Base-by-base conservation (phyloP, 1,140 invertebrate species). In the Lamellibrachia luymesi region DNA sequence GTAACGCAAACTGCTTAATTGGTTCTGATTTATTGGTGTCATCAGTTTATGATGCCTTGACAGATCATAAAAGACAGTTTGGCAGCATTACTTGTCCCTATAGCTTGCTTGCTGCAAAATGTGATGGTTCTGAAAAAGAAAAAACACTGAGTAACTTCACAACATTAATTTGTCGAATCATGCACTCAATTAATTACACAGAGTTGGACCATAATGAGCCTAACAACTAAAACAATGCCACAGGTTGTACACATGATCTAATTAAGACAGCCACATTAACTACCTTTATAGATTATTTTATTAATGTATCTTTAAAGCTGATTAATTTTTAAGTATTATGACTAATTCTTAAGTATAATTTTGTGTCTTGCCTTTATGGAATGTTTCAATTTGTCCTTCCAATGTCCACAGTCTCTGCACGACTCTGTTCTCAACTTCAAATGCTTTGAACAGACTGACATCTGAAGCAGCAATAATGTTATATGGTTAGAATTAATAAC, bases 341-440 rank as follows among this genome's bases (percentile, higher is more conserved):
- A 38, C 38, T 38, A 38, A 38, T 38, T 38, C 38, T 38, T 38
- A 38, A 38, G 38, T 38, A 38, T 38, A 38, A 38, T 38, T 38
- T 38, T 38, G 38, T 38, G 38, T 38, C 38, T 38, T 38, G 38
- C 38, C 38, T 38, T 38, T 80, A 80, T 80, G 64, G 8, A 80
- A 80, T 17, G 64, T 80, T 80, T 80, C 64, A 80, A 80, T 80
- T 80, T 80, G 64, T 80, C 64, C 64, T 6, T 90, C 93, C 50
- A 94, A 90, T 10, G 91, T 91, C 94, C 94, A 94, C 0, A 94
- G 93, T 49, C 90, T 56, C 51, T 92, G 50, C 90, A 94, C 92
- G 38, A n/a, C 17, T 92, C 91, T 91, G 91, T 93, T 90, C 80
- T 92, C 93, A 17, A 94, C 17, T 17, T 93, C 52, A 27, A 94